phyloP scores from a whole-genome alignment of 1,140 invertebrate species.

The Drosophila pandora region DNA sequence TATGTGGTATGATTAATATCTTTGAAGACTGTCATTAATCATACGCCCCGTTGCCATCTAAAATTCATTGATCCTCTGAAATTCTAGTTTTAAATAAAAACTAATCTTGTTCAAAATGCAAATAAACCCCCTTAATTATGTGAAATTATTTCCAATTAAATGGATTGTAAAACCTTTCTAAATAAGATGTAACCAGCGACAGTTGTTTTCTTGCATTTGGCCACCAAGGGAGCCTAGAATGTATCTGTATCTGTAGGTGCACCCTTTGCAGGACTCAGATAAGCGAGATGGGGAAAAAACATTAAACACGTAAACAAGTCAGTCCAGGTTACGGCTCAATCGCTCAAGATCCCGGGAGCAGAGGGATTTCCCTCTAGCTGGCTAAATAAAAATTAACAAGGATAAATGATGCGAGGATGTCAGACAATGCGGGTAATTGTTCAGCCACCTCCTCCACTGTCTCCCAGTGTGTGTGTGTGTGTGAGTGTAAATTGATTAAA shows the following conservation, averaged over 20 bases:
- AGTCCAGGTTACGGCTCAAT: conserved; percentile 69
- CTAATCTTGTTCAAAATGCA: background rate
- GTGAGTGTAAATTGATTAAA: conserved; percentile 71
- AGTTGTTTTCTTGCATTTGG: conserved; percentile 4
- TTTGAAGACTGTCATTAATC: too few relatives aligned
- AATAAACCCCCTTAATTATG: background rate
- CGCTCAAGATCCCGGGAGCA: conserved; percentile 44
- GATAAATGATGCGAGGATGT: conserved; percentile 69
- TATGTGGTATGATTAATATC: too few relatives aligned
- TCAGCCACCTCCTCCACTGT: conserved; percentile 27
- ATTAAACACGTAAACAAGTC: conserved; percentile 73
- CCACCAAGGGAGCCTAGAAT: conserved; percentile 15
- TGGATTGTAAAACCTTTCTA: conserved; percentile 18
- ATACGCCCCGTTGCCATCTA: too few relatives aligned
- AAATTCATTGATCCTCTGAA: too few relatives aligned
- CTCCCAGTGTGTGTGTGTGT: conserved; percentile 22
- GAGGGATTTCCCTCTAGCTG: conserved; percentile 38
- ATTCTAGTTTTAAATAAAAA: background rate
- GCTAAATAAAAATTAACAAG: conserved; percentile 78
- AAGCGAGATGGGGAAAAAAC: background rate
- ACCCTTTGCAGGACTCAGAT: too few relatives aligned
- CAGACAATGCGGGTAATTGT: conserved; percentile 53
- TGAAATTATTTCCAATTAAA: conserved; percentile 10
- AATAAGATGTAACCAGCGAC: conserved; percentile 12
- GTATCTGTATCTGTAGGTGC: conserved; percentile 5